Conservation (phyloP, 2,888 invertebrate species). For the Cyclophora albipunctata region DNA sequence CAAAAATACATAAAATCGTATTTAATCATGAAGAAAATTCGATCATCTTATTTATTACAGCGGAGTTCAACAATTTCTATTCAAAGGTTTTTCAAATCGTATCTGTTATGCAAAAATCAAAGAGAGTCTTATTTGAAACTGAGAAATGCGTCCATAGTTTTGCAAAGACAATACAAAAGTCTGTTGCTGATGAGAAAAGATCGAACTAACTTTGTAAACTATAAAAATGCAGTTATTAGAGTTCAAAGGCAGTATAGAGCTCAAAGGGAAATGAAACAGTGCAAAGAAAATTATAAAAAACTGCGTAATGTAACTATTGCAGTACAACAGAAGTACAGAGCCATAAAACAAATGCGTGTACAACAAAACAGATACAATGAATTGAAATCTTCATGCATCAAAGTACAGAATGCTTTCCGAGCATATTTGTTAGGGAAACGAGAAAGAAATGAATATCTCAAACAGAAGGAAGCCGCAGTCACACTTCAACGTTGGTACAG, state of each 20-base stretch:
- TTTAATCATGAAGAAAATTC: slow-evolving; percentile 34
- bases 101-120: slow-evolving; percentile 23
- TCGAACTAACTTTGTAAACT: slow-evolving; percentile 24
- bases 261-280: slow-evolving; percentile 36
- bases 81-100: slow-evolving; percentile 29
- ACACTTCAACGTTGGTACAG: slow-evolving; percentile 68
- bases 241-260: slow-evolving; percentile 55
- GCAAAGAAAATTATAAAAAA: slow-evolving; percentile 27
- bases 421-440: slow-evolving; percentile 37
- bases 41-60: slow-evolving; percentile 29
- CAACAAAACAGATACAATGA: slow-evolving; percentile 34
- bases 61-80: slow-evolving; percentile 34
- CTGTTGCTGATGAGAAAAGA: slow-evolving; percentile 45
- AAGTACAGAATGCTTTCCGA: slow-evolving; percentile 57
- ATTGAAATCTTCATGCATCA: slow-evolving; percentile 36
- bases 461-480: slow-evolving; percentile 40
- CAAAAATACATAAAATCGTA: slow-evolving; percentile 67
- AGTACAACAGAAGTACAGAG: slow-evolving; percentile 60
- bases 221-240: slow-evolving; percentile 30
- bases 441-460: slow-evolving; percentile 36
- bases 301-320: slow-evolving; percentile 39
- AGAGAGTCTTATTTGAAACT: slow-evolving; percentile 24
- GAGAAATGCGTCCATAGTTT: slow-evolving; percentile 29
- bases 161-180: slow-evolving; percentile 58
- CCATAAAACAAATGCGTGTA: slow-evolving; percentile 44